phyloP scores from a whole-genome alignment of 2,113 vertebrate species.

The Serinus canaria region DNA sequence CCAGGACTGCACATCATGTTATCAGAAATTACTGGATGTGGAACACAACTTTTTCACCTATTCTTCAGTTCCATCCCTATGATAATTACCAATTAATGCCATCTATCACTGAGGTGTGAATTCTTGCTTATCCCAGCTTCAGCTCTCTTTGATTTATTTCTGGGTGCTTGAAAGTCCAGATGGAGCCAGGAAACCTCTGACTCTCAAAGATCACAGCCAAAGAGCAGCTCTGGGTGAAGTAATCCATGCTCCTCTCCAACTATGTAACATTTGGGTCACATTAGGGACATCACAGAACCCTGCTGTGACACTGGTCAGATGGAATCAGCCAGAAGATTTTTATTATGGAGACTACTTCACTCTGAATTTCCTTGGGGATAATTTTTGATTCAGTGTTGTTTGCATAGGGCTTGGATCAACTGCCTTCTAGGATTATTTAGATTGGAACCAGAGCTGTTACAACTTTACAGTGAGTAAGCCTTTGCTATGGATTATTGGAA shows the following conservation, averaged over 20 bases:
- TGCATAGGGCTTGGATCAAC: constrained; percentile 33
- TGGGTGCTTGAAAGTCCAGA: background rate
- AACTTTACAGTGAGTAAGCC: background rate
- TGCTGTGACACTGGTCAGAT: constrained; percentile 13
- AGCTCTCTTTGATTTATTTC: background rate
- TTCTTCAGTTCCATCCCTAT: background rate
- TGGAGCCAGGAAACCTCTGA: background rate
- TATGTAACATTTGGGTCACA: constrained; percentile 5
- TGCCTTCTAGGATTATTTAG: constrained; percentile 54
- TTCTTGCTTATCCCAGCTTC: background rate
- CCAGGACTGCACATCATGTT: background rate
- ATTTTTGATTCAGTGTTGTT: constrained; percentile 45
- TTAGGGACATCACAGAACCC: constrained; percentile 36
- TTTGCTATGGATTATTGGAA: constrained; percentile 32
- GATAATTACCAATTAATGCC: background rate
- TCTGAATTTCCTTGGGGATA: constrained; percentile 52
- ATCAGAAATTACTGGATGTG: background rate
- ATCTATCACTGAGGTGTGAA: background rate
- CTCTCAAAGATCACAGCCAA: background rate
- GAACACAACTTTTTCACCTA: background rate
- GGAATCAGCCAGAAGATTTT: constrained; percentile 45
- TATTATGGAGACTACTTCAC: constrained; percentile 35
- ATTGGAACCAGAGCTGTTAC: constrained; percentile 60
- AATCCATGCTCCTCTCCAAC: background rate
- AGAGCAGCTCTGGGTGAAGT: background rate